Percentiles rank a stretch among this genome's conserved stretches.
These are phyloP conservation scores for Branchinecta sandiegonensis DNA, from an alignment of 2,888 invertebrate genomes.

Conservation along the genomic window DNA sequence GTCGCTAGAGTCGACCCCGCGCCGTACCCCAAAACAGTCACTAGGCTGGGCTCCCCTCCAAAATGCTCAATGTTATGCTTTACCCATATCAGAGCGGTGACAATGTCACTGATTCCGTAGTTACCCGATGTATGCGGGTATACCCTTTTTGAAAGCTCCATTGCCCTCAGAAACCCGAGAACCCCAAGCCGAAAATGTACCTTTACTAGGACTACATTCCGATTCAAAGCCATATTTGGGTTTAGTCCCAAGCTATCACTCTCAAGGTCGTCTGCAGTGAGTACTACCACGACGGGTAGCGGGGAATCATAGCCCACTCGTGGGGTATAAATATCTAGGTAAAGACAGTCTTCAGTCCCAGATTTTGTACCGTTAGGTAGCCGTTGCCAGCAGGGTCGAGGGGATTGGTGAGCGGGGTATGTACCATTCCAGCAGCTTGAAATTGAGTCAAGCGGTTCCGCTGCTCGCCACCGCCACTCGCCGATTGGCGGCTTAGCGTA, in stretches of 20 bases:
- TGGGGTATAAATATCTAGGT: conserved; percentile 66
- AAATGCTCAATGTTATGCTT: conserved; percentile 65
- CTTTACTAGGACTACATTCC: conserved; percentile 18
- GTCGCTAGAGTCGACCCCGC: conserved; percentile 72
- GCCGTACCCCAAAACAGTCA: conserved; percentile 68
- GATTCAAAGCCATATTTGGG: background rate
- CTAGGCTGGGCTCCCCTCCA: conserved; percentile 59
- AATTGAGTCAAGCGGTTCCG: conserved; percentile 46
- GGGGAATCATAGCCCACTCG: conserved; percentile 60
- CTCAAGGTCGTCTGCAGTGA: conserved; percentile 44
- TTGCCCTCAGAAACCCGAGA: conserved; percentile 33
- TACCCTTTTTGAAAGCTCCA: conserved; percentile 47
- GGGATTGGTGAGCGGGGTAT: conserved; percentile 37
- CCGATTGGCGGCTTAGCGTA: conserved; percentile 53
- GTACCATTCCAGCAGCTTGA: conserved; percentile 66
- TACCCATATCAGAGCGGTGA: conserved; percentile 62
- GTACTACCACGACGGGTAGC: conserved; percentile 63
- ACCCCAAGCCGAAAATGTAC: conserved; percentile 20
- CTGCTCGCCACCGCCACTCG: conserved; percentile 51
- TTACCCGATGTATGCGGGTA: conserved; percentile 67
- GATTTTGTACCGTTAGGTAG: conserved; percentile 47
- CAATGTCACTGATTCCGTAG: conserved; percentile 65
- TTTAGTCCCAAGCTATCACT: background rate
- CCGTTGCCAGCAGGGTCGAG: conserved; percentile 49
- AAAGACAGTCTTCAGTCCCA: conserved; percentile 68